Evolutionary conservation across 1,140 invertebrate species (phyloP), one percentile per base, ranked within the genome.

Genomic region (Monomorium pharaonis): DNA sequence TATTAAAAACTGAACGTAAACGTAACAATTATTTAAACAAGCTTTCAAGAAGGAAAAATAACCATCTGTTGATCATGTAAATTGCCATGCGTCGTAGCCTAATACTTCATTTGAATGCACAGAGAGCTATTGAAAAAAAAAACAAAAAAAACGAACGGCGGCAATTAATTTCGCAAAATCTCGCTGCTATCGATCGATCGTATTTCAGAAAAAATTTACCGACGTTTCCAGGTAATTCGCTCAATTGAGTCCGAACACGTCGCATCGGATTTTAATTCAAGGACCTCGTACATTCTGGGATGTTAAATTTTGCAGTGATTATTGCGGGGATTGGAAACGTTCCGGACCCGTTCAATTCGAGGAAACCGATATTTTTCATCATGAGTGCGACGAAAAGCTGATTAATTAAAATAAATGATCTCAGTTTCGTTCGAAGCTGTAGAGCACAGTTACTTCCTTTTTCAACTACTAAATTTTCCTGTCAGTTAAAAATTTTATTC

Each of bases 361-460:
- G 49, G n/a, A 81, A 72, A 44, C 51, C 65, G 42, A 83, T 74
- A 74, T 33, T 83, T 83, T 83, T 83, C 78, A 83, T 83, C 51
- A 21, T 54, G 24, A 56, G 16, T n/a, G 49, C 49, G 10, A 58
- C 51, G 37, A 51, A 69, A 30, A 33, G 37, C n/a, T 72, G 67
- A 83, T 83, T 83, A 74, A 83, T 83, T 83, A 60, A 83, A 74
- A 60, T 83, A 60, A 72, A 74, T 37, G 51, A 60, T 60, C 24
- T 30, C 37, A 67, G 30, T 49, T 24, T 24, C 24, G 24, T 18
- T 21, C 33, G 47, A 9, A 37, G 42, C 14, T 44, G 33, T 12
- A 5, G 7, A 30, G 42, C 33, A 27, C 14, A 65, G 18, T 37
- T 54, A 54, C 27, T 27, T 69, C 1, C 18, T 30, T 49, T 69